Evolutionary conservation across 2,113 vertebrate genomes (phyloP).

Genomic region (Malaclemys terrapin): DNA sequence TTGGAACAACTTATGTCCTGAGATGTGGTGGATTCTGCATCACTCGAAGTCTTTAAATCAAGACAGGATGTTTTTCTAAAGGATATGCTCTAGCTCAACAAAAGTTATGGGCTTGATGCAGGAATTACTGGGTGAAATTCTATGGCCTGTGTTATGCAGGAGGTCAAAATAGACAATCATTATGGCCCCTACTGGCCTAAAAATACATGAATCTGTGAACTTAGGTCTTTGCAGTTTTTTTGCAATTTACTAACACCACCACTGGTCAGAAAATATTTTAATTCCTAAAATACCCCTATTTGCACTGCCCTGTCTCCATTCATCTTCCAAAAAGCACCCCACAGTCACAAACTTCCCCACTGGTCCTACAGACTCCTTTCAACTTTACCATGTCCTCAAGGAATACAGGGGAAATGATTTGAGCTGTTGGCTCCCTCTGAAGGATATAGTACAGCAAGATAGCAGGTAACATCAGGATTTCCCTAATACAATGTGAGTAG

Average conservation of each 20-base stretch:
- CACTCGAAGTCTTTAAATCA: background rate
- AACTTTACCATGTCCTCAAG: no score
- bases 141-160: no score
- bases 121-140: no score
- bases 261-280: background rate
- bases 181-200: no score
- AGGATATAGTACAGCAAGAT: slow-evolving; percentile 32
- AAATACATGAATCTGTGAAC: background rate
- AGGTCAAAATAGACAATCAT: no score
- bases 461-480: slow-evolving; percentile 28
- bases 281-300: background rate
- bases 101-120: no score
- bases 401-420: no score
- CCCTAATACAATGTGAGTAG: background rate
- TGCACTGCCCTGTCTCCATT: background rate
- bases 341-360: background rate
- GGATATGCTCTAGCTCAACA: no score
- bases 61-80: no score
- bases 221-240: background rate
- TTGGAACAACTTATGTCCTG: background rate
- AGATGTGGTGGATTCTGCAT: background rate
- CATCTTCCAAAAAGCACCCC: background rate
- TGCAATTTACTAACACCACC: background rate
- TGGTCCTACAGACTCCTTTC: no score
- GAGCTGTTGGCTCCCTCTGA: background rate